Evolutionary conservation across 1,140 invertebrate genomes (phyloP).

Genomic region (Lasaia peninsularis): DNA sequence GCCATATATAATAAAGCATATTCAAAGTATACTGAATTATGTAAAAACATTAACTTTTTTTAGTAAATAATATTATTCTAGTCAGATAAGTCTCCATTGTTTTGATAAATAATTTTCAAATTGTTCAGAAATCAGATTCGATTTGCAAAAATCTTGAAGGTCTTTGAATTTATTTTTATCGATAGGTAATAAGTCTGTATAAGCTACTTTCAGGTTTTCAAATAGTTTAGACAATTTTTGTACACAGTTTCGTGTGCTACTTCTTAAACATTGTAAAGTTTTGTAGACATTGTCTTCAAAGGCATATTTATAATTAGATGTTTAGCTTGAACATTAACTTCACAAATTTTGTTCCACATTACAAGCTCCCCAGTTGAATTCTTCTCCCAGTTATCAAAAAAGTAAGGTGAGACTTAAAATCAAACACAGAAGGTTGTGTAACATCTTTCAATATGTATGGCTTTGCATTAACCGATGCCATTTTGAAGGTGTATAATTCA

Average conservation of each 20-base stretch:
- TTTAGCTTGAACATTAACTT: no score
- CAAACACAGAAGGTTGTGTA: no score
- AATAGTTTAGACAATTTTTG: neutral
- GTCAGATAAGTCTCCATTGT: neutral
- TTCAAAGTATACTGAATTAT: neutral
- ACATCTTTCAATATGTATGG: no score
- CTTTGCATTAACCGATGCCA: no score
- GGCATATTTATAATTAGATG: no score
- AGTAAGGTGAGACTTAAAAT: no score
- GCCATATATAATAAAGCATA: no score
- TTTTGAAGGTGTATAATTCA: no score
- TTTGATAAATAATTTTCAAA: neutral
- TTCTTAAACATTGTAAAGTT: neutral
- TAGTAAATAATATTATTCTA: neutral
- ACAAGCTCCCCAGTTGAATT: no score
- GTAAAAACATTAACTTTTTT: neutral
- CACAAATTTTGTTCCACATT: no score
- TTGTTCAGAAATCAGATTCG: neutral
- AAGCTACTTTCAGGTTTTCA: neutral
- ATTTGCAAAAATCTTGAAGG: neutral
- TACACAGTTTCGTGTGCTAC: neutral
- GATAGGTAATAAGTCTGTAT: neutral
- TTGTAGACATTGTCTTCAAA: no score
- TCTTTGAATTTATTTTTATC: conserved; percentile 1
- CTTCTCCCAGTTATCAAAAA: no score